Evolutionary conservation across 2,113 vertebrate genomes (phyloP).

Genomic region (Eptatretus burgeri): DNA sequence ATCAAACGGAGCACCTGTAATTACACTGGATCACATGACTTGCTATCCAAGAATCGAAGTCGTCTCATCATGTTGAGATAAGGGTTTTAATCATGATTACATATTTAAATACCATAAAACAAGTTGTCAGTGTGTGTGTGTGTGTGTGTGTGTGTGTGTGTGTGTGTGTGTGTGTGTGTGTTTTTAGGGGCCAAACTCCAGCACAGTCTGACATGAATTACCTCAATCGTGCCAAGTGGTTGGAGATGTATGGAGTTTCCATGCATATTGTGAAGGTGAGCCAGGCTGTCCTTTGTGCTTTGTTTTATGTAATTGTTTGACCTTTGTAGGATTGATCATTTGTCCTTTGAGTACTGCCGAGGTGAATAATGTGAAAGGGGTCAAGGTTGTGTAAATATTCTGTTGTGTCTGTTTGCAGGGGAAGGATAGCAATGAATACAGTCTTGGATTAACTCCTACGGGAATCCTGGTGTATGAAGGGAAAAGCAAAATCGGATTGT

Average conservation of each 20-base stretch:
- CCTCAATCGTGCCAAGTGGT: constrained; percentile 94
- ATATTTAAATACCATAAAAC: too few relatives aligned
- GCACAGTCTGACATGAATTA: constrained; percentile 92
- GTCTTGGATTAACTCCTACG: constrained; percentile 71
- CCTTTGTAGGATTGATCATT: neutral
- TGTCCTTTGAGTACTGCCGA: neutral
- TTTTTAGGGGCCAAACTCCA: constrained; percentile 58
- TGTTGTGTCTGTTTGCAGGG: constrained; percentile 23
- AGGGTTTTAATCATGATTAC: too few relatives aligned
- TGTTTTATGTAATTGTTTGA: neutral
- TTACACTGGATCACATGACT: too few relatives aligned
- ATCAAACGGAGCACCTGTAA: too few relatives aligned
- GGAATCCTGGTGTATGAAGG: constrained; percentile 96
- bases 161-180: neutral
- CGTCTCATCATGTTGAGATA: too few relatives aligned
- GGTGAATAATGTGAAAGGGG: neutral
- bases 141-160: too few relatives aligned
- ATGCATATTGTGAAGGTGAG: constrained; percentile 93
- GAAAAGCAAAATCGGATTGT: constrained; percentile 82
- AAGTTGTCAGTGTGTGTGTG: too few relatives aligned
- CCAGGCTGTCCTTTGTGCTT: neutral
- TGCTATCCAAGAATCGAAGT: too few relatives aligned
- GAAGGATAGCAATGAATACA: constrained; percentile 87
- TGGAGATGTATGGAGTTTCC: constrained; percentile 98
- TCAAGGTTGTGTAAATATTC: neutral